These are phyloP conservation scores for Coecobrya sp. DNA, from an alignment of 2,888 invertebrate species.

Conservation along the genomic window DNA sequence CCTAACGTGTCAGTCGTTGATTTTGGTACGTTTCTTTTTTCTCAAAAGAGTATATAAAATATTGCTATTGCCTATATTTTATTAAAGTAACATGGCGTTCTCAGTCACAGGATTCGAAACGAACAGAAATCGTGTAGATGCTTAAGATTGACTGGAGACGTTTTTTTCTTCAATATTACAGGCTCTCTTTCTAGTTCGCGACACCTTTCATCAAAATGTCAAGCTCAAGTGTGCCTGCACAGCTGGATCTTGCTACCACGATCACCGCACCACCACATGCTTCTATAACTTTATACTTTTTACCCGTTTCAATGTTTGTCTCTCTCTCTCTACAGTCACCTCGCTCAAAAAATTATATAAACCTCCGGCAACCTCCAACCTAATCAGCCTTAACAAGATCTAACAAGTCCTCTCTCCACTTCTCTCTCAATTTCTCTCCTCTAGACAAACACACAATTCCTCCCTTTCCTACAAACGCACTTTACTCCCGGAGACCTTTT, in stretches of 20 bases:
- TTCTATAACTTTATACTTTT: not conserved
- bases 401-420: constrained; percentile 53
- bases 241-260: constrained; percentile 61
- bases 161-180: constrained; percentile 12
- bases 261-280: constrained; percentile 21
- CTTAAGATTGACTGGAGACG: not conserved
- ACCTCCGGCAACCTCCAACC: constrained; percentile 65
- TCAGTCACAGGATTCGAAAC: not conserved
- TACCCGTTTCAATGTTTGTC: not conserved
- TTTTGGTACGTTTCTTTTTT: constrained; percentile 1
- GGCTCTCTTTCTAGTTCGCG: constrained; percentile 22
- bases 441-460: not conserved
- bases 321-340: not conserved
- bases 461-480: not conserved
- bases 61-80: constrained; percentile 12
- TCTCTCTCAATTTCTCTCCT: not conserved
- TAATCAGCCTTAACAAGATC: constrained; percentile 72
- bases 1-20: not conserved
- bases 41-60: not conserved
- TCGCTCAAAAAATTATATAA: constrained; percentile 51
- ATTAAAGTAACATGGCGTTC: constrained; percentile 2
- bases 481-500: constrained; percentile 17
- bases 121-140: not conserved
- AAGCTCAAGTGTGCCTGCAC: constrained; percentile 73
- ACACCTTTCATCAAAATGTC: constrained; percentile 76